A percentile compares a stretch with the other conserved stretches of the same genome.
phyloP scores from a whole-genome alignment of 2,113 vertebrate genomes.

The Pluvianellus socialis region DNA sequence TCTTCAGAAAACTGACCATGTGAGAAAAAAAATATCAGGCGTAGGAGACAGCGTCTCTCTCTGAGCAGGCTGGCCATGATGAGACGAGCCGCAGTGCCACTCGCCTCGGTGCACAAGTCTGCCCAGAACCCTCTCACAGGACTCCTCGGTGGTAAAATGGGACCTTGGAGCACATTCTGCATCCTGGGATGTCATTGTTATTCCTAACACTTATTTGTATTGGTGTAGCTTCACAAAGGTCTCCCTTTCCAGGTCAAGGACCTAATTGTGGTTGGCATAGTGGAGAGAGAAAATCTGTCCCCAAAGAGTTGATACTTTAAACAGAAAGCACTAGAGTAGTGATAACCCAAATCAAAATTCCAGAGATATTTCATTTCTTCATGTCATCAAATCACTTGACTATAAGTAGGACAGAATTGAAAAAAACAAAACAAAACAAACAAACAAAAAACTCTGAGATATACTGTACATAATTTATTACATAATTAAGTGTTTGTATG shows the following conservation, averaged over 20 bases:
- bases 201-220: background rate
- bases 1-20: constrained; percentile 12
- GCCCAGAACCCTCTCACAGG: background rate
- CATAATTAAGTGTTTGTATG: background rate
- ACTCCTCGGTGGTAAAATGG: background rate
- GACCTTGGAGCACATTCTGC: background rate
- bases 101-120: background rate
- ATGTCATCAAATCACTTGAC: background rate
- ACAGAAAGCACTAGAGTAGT: background rate
- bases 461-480: background rate
- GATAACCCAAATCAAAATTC: background rate
- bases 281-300: background rate
- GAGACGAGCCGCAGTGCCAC: background rate
- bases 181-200: background rate
- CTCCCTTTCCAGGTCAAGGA: background rate
- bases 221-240: background rate
- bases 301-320: background rate
- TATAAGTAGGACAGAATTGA: background rate
- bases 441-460: background rate
- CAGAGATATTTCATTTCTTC: background rate
- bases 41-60: background rate
- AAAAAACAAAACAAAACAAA: background rate
- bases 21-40: background rate
- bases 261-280: background rate
- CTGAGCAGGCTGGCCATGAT: background rate